These are phyloP conservation scores for Pseudomugil tenellus DNA, from an alignment of 2,797 vertebrate species.

Conservation along the genomic window DNA sequence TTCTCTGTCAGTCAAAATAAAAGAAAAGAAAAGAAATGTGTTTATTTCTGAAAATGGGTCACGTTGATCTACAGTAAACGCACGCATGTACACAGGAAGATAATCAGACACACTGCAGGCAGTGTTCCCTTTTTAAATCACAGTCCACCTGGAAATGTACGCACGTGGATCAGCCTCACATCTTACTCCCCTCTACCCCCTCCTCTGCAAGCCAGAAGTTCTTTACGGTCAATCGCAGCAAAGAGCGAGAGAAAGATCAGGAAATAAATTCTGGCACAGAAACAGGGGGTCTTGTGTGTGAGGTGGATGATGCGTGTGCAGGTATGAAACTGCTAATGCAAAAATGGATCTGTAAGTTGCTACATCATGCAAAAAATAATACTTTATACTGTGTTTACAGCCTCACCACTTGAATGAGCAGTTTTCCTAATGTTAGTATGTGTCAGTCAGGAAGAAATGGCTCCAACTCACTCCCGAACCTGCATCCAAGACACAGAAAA, in stretches of 20 bases:
- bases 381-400: no score
- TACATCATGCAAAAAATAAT: background rate
- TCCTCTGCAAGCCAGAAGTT: background rate
- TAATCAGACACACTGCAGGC: background rate
- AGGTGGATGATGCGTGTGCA: background rate
- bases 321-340: no score
- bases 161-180: background rate
- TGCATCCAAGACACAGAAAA: background rate
- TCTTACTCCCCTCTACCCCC: background rate
- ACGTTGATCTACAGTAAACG: background rate
- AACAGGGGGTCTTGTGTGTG: background rate
- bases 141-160: background rate
- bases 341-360: background rate
- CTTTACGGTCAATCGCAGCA: background rate
- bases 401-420: background rate
- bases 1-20: background rate
- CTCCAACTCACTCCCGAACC: background rate
- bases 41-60: background rate
- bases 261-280: background rate
- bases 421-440: background rate
- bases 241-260: background rate
- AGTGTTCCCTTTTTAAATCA: conserved; percentile 3
- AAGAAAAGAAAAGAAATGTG: background rate
- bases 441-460: background rate
- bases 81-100: background rate